Conservation (phyloP, 2,113 vertebrate species). For the Protobothrops flavoviridis region DNA sequence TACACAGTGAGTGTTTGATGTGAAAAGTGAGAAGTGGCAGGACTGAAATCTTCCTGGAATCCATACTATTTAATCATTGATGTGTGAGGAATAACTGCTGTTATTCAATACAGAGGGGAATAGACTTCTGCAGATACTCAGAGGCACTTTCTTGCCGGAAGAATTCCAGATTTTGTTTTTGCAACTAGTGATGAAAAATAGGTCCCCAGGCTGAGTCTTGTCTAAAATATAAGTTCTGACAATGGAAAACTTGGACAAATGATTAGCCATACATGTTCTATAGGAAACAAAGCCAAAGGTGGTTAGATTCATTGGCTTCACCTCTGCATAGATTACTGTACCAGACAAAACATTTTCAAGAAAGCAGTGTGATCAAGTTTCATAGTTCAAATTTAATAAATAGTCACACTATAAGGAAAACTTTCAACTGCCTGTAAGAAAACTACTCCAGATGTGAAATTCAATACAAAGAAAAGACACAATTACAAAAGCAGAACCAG, state of each 20-base stretch:
- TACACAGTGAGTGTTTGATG: neutral
- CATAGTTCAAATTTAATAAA: constrained; percentile 1
- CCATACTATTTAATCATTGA: neutral
- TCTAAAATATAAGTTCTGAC: neutral
- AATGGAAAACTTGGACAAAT: constrained; percentile 6
- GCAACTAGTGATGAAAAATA: neutral
- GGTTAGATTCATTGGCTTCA: neutral
- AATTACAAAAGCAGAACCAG: constrained; percentile 38
- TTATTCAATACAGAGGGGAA: neutral
- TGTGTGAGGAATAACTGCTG: neutral
- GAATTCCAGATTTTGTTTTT: neutral
- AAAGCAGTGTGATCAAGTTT: constrained; percentile 29
- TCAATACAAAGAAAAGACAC: constrained; percentile 21
- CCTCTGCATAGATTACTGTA: neutral
- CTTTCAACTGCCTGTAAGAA: constrained; percentile 9
- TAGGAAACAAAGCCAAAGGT: constrained; percentile 18
- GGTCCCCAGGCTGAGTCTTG: neutral
- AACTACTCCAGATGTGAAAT: constrained; percentile 32
- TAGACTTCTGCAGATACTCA: neutral
- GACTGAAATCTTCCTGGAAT: neutral
- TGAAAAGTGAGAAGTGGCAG: neutral
- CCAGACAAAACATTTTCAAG: neutral
- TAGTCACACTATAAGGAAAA: constrained; percentile 14
- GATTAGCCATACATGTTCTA: constrained; percentile 13
- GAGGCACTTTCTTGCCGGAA: neutral